Evolutionary conservation across 1,140 invertebrate genomes (phyloP).

Genomic region (Acarapis woodi): DNA sequence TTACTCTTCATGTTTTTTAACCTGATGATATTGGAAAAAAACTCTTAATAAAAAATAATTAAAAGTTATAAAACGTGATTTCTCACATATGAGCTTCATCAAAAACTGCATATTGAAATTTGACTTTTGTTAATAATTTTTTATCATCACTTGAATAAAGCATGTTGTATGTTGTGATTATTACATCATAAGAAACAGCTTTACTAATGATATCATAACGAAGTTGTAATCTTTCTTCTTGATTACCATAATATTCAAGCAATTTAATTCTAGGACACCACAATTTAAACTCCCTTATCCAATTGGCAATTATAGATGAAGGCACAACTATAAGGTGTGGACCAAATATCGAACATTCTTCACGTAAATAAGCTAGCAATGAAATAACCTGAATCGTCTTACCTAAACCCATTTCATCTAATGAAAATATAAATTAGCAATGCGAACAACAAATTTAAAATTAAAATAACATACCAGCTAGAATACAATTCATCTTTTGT

Average conservation of each 20-base stretch:
- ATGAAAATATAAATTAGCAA: no score
- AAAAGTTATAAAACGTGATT: no score
- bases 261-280: constrained; percentile 59
- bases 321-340: constrained; percentile 69
- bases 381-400: constrained; percentile 55
- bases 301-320: constrained; percentile 69
- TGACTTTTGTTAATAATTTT: constrained; percentile 57
- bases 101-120: constrained; percentile 70
- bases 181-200: constrained; percentile 42
- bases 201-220: constrained; percentile 38
- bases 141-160: constrained; percentile 46
- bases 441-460: no score
- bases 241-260: constrained; percentile 56
- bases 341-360: constrained; percentile 27
- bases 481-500: constrained; percentile 67
- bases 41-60: no score
- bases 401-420: constrained; percentile 62
- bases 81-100: constrained; percentile 96
- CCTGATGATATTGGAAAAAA: no score
- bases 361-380: constrained; percentile 59
- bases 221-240: constrained; percentile 45
- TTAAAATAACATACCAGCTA: no score
- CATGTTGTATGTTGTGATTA: constrained; percentile 42
- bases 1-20: constrained; percentile 82
- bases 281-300: constrained; percentile 44